Evolutionary conservation across 2,113 vertebrate genomes (phyloP).

Genomic region (Upupa epops): DNA sequence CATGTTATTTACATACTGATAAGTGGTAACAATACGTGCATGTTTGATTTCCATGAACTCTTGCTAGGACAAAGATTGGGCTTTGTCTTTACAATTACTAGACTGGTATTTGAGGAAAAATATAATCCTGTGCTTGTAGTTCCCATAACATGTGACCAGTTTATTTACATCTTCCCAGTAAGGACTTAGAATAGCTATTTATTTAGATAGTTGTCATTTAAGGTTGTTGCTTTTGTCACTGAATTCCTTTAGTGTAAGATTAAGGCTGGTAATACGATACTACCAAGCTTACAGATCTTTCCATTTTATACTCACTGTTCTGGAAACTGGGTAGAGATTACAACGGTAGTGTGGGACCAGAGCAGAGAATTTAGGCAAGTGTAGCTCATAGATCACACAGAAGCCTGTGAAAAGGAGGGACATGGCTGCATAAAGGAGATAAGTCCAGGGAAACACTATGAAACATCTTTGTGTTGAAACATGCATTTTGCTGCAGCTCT

Average conservation of each 20-base stretch:
- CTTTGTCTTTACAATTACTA: not conserved
- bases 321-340: not conserved
- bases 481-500: not conserved
- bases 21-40: not conserved
- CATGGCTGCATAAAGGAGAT: not conserved
- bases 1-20: conserved; percentile 42
- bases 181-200: not conserved
- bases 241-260: not conserved
- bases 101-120: not conserved
- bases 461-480: not conserved
- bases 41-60: not conserved
- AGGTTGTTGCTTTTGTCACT: not conserved
- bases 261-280: not conserved
- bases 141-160: not conserved
- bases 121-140: not conserved
- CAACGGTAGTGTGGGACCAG: not conserved
- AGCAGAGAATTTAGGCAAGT: not conserved
- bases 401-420: not conserved
- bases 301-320: not conserved
- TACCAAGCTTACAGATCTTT: not conserved
- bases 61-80: not conserved
- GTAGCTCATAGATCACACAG: not conserved
- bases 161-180: not conserved
- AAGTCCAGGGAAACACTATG: not conserved
- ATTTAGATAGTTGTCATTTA: not conserved